These are phyloP conservation scores for Odobenus rosmarus DNA, from an alignment of 2,113 vertebrate genomes.

Conservation along the genomic window DNA sequence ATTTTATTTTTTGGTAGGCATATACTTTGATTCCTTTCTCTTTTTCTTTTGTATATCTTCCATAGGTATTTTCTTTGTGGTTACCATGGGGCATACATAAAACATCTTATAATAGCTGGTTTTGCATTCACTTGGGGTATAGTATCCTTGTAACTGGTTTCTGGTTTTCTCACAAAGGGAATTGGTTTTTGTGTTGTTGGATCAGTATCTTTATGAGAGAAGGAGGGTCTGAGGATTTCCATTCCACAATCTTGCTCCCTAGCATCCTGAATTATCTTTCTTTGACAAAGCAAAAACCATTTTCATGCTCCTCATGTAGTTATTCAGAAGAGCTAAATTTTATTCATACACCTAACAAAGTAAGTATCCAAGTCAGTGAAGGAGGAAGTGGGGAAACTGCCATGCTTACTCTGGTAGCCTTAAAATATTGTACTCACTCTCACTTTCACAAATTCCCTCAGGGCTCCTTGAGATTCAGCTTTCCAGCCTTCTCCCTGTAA, in stretches of 20 bases:
- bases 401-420: background rate
- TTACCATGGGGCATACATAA: background rate
- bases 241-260: background rate
- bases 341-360: background rate
- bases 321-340: background rate
- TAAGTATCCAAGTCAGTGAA: background rate
- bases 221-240: background rate
- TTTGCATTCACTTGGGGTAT: background rate
- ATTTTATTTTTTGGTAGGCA: background rate
- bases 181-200: background rate
- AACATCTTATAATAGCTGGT: background rate
- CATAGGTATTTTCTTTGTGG: background rate
- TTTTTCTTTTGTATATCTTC: background rate
- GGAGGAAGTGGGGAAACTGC: background rate
- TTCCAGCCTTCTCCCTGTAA: background rate
- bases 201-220: background rate
- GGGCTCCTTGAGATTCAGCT: background rate
- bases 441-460: background rate
- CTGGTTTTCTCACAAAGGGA: background rate
- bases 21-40: background rate
- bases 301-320: background rate
- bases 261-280: background rate
- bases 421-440: background rate
- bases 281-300: background rate
- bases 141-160: background rate